phyloP scores from a whole-genome alignment of 2,113 vertebrate genomes.

The Serilophus lunatus region DNA sequence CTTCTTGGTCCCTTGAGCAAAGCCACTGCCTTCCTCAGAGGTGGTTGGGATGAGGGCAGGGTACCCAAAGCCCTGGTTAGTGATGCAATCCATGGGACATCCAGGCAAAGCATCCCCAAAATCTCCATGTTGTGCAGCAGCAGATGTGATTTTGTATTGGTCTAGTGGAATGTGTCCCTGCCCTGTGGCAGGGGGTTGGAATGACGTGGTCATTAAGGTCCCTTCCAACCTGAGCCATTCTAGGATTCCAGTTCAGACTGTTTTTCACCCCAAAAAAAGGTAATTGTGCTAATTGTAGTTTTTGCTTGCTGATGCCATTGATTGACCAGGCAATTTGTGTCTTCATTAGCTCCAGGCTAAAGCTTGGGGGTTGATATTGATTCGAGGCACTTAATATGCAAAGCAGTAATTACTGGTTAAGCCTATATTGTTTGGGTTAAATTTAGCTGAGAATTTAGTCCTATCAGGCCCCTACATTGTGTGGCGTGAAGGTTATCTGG shows the following conservation, averaged over 20 bases:
- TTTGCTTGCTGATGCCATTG: not conserved
- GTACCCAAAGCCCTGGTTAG: not conserved
- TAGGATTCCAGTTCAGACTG: not conserved
- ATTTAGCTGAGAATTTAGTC: not conserved
- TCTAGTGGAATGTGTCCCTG: not conserved
- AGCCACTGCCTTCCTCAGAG: fast-evolving
- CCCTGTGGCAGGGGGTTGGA: not conserved
- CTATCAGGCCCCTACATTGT: not conserved
- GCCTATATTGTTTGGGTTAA: constrained; percentile 18
- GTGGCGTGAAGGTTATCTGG: not conserved
- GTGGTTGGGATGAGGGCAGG: not conserved
- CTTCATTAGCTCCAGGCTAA: not conserved
- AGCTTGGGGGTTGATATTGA: not conserved
- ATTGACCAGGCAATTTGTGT: not conserved
- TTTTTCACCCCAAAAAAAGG: not conserved
- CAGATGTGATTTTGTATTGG: not conserved
- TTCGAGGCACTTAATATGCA: not conserved
- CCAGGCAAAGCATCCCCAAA: not conserved
- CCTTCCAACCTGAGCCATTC: not conserved
- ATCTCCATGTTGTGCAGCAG: not conserved
- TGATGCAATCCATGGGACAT: not conserved
- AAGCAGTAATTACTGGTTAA: not conserved
- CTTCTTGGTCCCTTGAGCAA: not conserved
- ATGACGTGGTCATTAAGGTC: not conserved
- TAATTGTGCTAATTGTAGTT: not conserved